Evolutionary conservation across 2,113 vertebrate species (phyloP).

Genomic region (Chloropsis hardwickii): DNA sequence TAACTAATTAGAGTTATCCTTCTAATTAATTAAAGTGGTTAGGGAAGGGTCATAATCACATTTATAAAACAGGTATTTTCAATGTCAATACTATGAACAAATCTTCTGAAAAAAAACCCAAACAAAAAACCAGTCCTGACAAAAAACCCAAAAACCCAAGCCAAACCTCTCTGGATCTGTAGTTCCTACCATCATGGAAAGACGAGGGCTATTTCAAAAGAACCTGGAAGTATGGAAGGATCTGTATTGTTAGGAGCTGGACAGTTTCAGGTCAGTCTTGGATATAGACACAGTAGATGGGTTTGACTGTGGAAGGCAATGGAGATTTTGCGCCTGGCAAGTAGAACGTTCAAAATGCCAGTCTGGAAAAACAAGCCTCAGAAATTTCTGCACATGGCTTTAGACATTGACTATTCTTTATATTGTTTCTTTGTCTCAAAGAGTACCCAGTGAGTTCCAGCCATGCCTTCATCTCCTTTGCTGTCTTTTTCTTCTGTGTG

Average conservation of each 20-base stretch:
- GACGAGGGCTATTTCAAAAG: not conserved
- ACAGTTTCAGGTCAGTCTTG: not conserved
- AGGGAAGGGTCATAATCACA: not conserved
- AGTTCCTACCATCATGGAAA: not conserved
- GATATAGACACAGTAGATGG: rapidly evolving
- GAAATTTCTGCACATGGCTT: not conserved
- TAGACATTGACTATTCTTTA: not conserved
- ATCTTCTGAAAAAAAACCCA: not conserved
- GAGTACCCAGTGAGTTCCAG: not conserved
- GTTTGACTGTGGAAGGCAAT: not conserved
- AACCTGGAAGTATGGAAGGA: not conserved
- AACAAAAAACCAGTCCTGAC: not conserved
- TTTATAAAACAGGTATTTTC: not conserved
- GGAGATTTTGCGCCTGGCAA: not conserved
- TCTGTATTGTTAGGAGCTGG: not conserved
- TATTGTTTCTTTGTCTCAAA: not conserved
- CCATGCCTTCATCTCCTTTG: not conserved
- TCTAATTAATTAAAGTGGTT: not conserved
- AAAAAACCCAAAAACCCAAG: not conserved
- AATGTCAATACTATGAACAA: not conserved
- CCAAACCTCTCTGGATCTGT: not conserved
- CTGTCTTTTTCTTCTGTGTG: not conserved
- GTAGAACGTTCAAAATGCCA: not conserved
- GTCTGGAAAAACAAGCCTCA: not conserved
- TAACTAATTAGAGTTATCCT: too few relatives aligned